phyloP scores from a whole-genome alignment of 2,113 vertebrate genomes.

The Entelurus aequoreus region DNA sequence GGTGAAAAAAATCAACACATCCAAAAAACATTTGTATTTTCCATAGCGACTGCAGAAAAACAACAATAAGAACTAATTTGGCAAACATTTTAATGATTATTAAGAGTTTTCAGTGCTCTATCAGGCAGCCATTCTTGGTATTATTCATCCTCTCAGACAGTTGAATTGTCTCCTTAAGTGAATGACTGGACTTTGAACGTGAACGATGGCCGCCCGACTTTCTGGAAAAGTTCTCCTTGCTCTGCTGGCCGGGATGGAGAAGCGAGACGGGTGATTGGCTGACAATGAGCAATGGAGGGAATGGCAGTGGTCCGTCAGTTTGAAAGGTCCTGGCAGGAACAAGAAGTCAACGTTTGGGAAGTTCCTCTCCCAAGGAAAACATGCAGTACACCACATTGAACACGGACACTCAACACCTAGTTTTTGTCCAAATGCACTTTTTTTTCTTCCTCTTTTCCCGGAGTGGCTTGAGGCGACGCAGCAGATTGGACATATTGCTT shows the following conservation, averaged over 20 bases:
- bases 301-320: neutral
- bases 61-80: neutral
- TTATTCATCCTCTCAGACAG: neutral
- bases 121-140: neutral
- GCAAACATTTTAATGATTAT: neutral
- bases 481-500: constrained; percentile 79
- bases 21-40: too few species aligned
- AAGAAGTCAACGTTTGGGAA: constrained; percentile 63
- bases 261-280: neutral
- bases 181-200: neutral
- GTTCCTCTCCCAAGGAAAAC: constrained; percentile 75
- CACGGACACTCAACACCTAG: constrained; percentile 73
- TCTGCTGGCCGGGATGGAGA: too few species aligned
- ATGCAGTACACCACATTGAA: constrained; percentile 80
- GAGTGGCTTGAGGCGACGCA: constrained; percentile 72
- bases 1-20: too few species aligned
- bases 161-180: neutral
- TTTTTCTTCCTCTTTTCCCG: constrained; percentile 39
- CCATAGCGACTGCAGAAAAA: neutral
- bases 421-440: constrained; percentile 61
- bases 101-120: neutral
- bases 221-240: too few species aligned
- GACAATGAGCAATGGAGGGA: neutral
- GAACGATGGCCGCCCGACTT: too few species aligned
- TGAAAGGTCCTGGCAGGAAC: constrained; percentile 29